A percentile compares a stretch with the other conserved stretches of the same genome.
phyloP scores from a whole-genome alignment of 2,888 invertebrate species.

The Formica aserva region DNA sequence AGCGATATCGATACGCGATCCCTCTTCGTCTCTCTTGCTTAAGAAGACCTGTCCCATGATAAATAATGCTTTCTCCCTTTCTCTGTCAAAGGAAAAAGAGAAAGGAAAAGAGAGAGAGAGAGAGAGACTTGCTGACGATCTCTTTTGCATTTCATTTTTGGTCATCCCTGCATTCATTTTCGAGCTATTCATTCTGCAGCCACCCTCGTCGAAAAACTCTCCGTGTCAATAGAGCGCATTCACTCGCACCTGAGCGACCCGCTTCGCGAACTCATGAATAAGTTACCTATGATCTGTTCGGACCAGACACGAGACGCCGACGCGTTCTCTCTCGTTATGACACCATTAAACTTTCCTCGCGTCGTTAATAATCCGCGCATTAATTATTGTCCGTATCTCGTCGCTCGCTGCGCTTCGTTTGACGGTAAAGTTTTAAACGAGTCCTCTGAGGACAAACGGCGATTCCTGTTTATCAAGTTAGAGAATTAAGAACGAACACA shows the following conservation, averaged over 20 bases:
- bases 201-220: conserved; percentile 45
- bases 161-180: conserved; percentile 43
- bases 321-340: conserved; percentile 23
- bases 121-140: background rate
- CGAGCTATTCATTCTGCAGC: conserved; percentile 53
- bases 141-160: background rate
- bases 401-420: background rate
- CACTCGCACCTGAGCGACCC: conserved; percentile 66
- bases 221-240: conserved; percentile 68
- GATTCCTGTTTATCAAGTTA: conserved; percentile 21
- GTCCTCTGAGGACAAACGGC: background rate
- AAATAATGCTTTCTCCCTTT: background rate
- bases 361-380: conserved; percentile 33
- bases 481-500: background rate
- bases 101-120: background rate
- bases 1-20: background rate
- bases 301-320: background rate
- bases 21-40: background rate
- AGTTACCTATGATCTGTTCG: conserved; percentile 44
- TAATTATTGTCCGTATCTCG: conserved; percentile 22
- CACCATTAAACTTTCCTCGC: conserved; percentile 35
- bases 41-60: background rate
- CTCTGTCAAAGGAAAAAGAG: conserved; percentile 14
- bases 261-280: conserved; percentile 61
- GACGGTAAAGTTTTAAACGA: background rate